Evolutionary conservation across 2,888 invertebrate genomes (phyloP).

Genomic region (Penaeus monodon): DNA sequence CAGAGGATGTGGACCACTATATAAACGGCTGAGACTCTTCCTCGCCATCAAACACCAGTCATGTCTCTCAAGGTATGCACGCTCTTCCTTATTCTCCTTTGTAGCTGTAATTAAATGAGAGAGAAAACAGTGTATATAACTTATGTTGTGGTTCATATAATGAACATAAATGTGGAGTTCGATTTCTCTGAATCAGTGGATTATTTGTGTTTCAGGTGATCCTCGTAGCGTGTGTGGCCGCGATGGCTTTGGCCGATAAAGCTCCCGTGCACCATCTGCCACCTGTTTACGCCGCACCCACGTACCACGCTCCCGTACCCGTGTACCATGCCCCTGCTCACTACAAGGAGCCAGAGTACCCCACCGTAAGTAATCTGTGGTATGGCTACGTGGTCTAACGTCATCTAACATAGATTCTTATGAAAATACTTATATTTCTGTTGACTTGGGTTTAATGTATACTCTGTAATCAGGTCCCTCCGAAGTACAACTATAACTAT

Average conservation of each 20-base stretch:
- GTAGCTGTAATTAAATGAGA: too few relatives aligned
- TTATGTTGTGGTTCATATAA: too few relatives aligned
- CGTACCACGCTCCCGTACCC: neutral
- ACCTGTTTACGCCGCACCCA: too few relatives aligned
- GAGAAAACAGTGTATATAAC: too few relatives aligned
- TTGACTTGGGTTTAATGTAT: too few relatives aligned
- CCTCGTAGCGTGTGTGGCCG: conserved; percentile 3
- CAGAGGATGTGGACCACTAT: too few relatives aligned
- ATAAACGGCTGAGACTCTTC: too few relatives aligned
- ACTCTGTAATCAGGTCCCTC: neutral
- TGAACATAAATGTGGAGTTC: neutral
- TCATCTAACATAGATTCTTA: neutral
- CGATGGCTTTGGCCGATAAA: neutral
- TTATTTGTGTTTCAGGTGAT: neutral
- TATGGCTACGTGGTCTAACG: neutral
- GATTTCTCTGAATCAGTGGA: neutral
- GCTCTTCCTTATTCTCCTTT: too few relatives aligned
- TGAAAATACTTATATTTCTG: too few relatives aligned
- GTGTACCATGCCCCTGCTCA: neutral
- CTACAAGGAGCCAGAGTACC: conserved; percentile 2
- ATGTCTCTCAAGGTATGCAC: too few relatives aligned
- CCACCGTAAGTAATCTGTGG: neutral
- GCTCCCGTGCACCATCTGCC: neutral
- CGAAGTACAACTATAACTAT: conserved; percentile 26
- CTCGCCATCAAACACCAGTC: too few relatives aligned